Evolutionary conservation across 2,797 vertebrate genomes (phyloP).

Genomic region (Gymnoscopelus braueri): DNA sequence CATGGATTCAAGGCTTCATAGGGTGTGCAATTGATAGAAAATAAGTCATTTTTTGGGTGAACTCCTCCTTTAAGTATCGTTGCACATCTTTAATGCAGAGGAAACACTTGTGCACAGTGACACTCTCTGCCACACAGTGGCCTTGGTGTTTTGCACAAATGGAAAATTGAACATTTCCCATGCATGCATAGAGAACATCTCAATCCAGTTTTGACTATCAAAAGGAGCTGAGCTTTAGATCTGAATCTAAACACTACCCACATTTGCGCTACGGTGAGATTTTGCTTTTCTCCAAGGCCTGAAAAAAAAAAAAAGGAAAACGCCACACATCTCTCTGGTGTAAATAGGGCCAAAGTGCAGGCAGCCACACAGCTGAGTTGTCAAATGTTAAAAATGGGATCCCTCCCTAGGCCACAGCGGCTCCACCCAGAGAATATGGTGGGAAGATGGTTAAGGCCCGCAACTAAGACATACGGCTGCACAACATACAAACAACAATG

Average conservation of each 20-base stretch:
- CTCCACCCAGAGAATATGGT: conserved; percentile 71
- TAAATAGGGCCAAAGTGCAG: conserved; percentile 45
- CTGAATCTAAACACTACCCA: conserved; percentile 17
- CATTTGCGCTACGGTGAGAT: conserved; percentile 28
- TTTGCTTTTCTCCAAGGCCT: conserved; percentile 25
- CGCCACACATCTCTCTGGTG: conserved; percentile 26
- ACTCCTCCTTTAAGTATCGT: too few relatives aligned
- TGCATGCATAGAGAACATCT: conserved; percentile 5
- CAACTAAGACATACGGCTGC: conserved; percentile 25
- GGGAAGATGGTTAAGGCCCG: conserved; percentile 55
- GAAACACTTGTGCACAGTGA: conserved; percentile 18
- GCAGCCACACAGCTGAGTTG: conserved; percentile 66
- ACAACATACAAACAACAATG: too few relatives aligned
- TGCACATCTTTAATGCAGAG: conserved; percentile 25
- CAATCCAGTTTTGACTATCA: conserved; percentile 28
- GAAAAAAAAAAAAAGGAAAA: conserved; percentile 30
- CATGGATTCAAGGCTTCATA: too few relatives aligned
- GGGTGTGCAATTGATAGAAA: too few relatives aligned
- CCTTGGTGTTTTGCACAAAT: conserved; percentile 24
- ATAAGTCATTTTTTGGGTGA: too few relatives aligned
- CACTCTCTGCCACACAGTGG: conserved; percentile 13
- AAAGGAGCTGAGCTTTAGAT: conserved; percentile 34
- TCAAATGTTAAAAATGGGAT: conserved; percentile 74
- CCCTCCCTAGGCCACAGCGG: conserved; percentile 60
- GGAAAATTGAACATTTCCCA: conserved; percentile 28